Percentiles rank a stretch among this genome's conserved stretches.
Conservation (phyloP, 2,888 invertebrate species). For the Arctia plantaginis region DNA sequence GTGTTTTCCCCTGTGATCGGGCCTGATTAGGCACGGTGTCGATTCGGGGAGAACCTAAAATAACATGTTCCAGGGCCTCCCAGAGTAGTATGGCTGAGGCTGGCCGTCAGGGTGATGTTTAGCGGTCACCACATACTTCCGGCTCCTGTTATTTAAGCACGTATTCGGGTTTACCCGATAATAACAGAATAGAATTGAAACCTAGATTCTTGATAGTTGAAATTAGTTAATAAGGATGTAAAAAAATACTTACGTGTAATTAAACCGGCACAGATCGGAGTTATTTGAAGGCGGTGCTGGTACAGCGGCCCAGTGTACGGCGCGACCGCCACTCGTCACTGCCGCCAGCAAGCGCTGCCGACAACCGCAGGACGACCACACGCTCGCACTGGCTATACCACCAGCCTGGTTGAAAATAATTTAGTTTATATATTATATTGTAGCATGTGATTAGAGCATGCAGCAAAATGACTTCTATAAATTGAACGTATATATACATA, state of each 20-base stretch:
- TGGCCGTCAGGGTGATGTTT: too few relatives aligned
- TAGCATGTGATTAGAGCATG: neutral
- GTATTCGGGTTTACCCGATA: too few relatives aligned
- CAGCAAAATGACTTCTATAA: too few relatives aligned
- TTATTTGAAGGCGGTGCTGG: conserved; percentile 81
- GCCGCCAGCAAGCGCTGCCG: conserved; percentile 88
- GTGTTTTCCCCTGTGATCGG: too few relatives aligned
- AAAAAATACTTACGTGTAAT: conserved; percentile 73
- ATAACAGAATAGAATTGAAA: neutral
- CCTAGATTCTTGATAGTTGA: neutral
- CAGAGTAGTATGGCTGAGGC: too few relatives aligned
- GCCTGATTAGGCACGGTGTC: too few relatives aligned
- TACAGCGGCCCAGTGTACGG: conserved; percentile 88
- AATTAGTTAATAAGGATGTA: neutral
- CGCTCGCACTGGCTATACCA: conserved; percentile 87
- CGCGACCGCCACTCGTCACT: conserved; percentile 88
- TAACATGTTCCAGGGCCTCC: too few relatives aligned
- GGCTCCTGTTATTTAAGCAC: too few relatives aligned
- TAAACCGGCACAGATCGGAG: conserved; percentile 81
- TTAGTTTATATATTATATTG: neutral
- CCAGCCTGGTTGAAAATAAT: conserved; percentile 80
- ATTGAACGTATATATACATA: too few relatives aligned
- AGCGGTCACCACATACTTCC: too few relatives aligned
- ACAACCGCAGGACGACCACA: conserved; percentile 89
- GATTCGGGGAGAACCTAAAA: too few relatives aligned